These are phyloP conservation scores for Pithecia hirsuta DNA, from an alignment of 2,797 vertebrate species.

Conservation along the genomic window DNA sequence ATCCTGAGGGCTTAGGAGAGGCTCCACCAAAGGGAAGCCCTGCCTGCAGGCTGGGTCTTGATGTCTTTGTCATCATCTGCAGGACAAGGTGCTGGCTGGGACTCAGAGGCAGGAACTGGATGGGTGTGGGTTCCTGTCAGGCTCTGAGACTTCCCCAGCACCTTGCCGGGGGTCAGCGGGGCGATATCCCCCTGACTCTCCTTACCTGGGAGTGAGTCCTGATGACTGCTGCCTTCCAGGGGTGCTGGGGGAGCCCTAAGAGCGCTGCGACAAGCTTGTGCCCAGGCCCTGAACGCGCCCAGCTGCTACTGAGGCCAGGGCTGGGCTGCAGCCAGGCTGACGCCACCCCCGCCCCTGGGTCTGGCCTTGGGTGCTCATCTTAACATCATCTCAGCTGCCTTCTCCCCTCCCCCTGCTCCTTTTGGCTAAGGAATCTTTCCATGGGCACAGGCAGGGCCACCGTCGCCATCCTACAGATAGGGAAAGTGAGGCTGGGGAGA, in stretches of 20 bases:
- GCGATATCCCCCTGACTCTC: background rate
- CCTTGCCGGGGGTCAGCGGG: background rate
- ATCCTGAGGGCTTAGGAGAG: background rate
- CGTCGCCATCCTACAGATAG: too few relatives aligned
- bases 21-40: rapidly evolving
- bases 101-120: background rate
- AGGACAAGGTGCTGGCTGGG: background rate
- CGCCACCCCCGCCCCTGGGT: too few relatives aligned
- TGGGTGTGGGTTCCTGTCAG: background rate
- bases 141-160: background rate
- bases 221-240: background rate
- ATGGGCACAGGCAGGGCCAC: background rate
- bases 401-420: rapidly evolving
- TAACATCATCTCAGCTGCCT: background rate
- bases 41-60: background rate
- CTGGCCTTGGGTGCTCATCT: background rate
- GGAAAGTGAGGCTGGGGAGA: background rate
- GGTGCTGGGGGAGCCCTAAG: background rate
- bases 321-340: too few relatives aligned
- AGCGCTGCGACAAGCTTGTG: rapidly evolving
- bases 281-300: background rate
- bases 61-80: background rate
- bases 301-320: background rate
- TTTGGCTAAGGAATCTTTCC: background rate
- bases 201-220: background rate